Base-by-base conservation (phyloP, 2,888 invertebrate genomes). In the Epistrophe grossulariae region DNA sequence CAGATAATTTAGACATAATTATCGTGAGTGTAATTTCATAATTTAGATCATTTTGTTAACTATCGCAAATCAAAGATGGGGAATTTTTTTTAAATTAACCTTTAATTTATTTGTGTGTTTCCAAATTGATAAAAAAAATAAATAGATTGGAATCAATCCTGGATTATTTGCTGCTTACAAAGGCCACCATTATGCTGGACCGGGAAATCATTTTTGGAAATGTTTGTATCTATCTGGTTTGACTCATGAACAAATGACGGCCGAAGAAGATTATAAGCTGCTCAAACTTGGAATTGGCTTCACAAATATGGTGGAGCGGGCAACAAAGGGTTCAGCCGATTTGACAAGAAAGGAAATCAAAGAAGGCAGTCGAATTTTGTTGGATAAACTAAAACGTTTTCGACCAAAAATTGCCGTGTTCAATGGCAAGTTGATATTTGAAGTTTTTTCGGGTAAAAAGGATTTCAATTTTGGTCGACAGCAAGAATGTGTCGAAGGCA, bases 191-290 rank as follows among this genome's bases (percentile, higher is more conserved):
- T 99, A 99, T 94, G 99, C 99, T 73, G 99, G 99, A 71, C 99
- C 99, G 60, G 99, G 99, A 60, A 99, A 99, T 94, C 99, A 99
- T 94, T 99, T 99, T 94, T 99, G 99, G 99, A 99, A 99, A 94
- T 99, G 99, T 93, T 94, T 99, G 88, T 98, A 97, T 93, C 94
- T 99, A 89, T 98, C 98, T 64, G 99, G 99, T 9, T 94, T 99
- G 79, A 99, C 98, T 17, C 95, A 98, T 82, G 98, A 98, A 91
- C 98, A 98, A 92, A 96, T 99, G 96, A 98, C 97, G 90, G 98
- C 99, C 3, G 98, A 98, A 91, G 99, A 99, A 93, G 99, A 99
- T 93, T 97, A 96, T 92, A 98, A 98, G 94, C 94, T 99, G 81
- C 93, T 98, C 73, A 97, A 98, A 93, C 97, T 97, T 92, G 99